Percentiles rank a stretch among this genome's conserved stretches.
Evolutionary conservation across 1,140 invertebrate genomes (phyloP).

Genomic region (Telenomus remus): DNA sequence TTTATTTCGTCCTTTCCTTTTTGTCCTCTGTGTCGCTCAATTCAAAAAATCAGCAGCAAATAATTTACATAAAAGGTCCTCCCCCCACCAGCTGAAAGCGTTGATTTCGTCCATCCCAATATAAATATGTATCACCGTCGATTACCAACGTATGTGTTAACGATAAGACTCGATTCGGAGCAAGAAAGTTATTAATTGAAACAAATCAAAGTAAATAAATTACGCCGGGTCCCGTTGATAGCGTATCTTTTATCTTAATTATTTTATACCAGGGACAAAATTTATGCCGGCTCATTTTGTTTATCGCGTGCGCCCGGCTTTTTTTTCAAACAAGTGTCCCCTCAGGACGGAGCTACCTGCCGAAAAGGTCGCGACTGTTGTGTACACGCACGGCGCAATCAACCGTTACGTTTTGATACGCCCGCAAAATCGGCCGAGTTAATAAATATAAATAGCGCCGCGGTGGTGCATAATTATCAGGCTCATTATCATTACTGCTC

Average conservation of each 20-base stretch:
- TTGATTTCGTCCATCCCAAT: slow-evolving; percentile 17
- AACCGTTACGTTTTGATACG: no score
- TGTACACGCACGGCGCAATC: no score
- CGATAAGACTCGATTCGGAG: slow-evolving; percentile 42
- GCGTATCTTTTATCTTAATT: slow-evolving; percentile 56
- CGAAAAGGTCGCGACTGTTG: no score
- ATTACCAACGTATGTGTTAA: slow-evolving; percentile 51
- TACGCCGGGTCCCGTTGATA: slow-evolving; percentile 28
- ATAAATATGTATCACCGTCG: slow-evolving; percentile 46
- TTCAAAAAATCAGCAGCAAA: slow-evolving; percentile 37
- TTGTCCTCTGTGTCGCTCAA: slow-evolving; percentile 16
- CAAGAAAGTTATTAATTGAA: slow-evolving; percentile 54
- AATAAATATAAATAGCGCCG: slow-evolving; percentile 33
- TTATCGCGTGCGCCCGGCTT: slow-evolving; percentile 37
- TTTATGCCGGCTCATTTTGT: slow-evolving; percentile 49
- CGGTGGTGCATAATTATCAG: slow-evolving; percentile 53
- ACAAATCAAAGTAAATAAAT: slow-evolving; percentile 56
- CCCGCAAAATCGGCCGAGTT: slow-evolving; percentile 12
- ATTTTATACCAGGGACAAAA: slow-evolving; percentile 55
- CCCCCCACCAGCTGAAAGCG: neutral
- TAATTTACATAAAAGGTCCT: slow-evolving; percentile 37
- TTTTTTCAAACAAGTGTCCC: slow-evolving; percentile 47
- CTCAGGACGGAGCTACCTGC: no score
- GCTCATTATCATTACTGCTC: slow-evolving; percentile 52
- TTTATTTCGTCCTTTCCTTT: neutral